Evolutionary conservation across 2,113 vertebrate genomes (phyloP).

Genomic region (Cisticola juncidis): DNA sequence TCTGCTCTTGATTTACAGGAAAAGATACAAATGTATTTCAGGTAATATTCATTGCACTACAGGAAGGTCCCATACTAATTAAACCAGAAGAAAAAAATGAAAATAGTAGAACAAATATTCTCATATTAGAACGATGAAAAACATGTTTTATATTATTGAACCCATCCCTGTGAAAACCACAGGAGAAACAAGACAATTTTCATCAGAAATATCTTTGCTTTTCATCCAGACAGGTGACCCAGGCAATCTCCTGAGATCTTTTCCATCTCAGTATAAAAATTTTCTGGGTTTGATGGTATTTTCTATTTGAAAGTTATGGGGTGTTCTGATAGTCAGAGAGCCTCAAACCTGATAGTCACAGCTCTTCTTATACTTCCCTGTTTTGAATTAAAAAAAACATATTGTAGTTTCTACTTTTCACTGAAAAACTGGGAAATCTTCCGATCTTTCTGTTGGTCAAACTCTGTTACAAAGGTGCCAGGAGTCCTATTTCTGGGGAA

Average conservation of each 20-base stretch:
- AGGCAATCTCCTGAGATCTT: neutral
- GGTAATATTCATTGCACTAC: neutral
- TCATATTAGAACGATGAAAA: neutral
- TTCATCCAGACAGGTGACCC: neutral
- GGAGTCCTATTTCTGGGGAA: neutral
- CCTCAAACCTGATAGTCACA: neutral
- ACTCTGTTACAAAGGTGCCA: constrained; percentile 6
- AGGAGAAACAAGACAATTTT: constrained; percentile 15
- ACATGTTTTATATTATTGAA: neutral
- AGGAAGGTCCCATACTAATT: neutral
- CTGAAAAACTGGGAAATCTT: constrained; percentile 17
- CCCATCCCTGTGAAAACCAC: neutral
- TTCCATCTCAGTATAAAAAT: neutral
- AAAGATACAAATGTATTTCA: neutral
- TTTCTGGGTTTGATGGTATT: neutral
- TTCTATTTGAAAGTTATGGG: neutral
- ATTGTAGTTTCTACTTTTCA: neutral
- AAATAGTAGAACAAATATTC: neutral
- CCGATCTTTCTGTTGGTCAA: neutral
- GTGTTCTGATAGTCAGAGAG: neutral
- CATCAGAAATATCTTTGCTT: constrained; percentile 19
- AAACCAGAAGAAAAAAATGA: neutral
- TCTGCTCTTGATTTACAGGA: neutral
- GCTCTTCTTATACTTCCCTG: neutral
- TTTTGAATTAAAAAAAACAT: neutral